Percentiles rank a stretch among this genome's conserved stretches.
phyloP scores from a whole-genome alignment of 2,797 vertebrate genomes.

The Semotilus atromaculatus region DNA sequence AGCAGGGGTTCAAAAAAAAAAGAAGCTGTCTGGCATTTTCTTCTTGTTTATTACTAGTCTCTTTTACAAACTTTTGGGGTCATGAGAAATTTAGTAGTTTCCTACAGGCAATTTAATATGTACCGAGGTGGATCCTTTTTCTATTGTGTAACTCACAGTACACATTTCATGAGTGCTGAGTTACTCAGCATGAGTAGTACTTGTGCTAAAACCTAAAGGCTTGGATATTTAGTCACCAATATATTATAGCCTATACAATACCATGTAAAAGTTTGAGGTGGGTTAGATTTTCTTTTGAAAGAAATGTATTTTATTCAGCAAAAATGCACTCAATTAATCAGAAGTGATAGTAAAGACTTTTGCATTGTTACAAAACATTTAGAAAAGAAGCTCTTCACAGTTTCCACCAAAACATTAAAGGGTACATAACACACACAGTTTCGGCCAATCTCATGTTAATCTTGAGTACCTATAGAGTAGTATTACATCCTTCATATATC shows the following conservation, averaged over 20 bases:
- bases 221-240: neutral
- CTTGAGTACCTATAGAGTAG: too few species aligned
- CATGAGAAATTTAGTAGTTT: conserved; percentile 8
- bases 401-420: neutral
- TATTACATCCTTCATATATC: too few species aligned
- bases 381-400: neutral
- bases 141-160: neutral
- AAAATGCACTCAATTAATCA: neutral
- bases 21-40: neutral
- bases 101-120: conserved; percentile 14
- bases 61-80: conserved; percentile 13
- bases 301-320: neutral
- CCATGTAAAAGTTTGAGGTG: neutral
- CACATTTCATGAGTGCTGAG: neutral
- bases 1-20: conserved; percentile 10
- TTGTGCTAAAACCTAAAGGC: neutral
- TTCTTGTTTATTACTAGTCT: conserved; percentile 33
- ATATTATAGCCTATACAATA: neutral
- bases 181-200: neutral
- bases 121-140: neutral
- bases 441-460: too few species aligned
- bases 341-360: neutral
- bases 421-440: too few species aligned
- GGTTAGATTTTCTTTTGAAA: neutral
- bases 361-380: neutral